phyloP scores from a whole-genome alignment of 2,113 vertebrate species.

The Podarcis raffonei region DNA sequence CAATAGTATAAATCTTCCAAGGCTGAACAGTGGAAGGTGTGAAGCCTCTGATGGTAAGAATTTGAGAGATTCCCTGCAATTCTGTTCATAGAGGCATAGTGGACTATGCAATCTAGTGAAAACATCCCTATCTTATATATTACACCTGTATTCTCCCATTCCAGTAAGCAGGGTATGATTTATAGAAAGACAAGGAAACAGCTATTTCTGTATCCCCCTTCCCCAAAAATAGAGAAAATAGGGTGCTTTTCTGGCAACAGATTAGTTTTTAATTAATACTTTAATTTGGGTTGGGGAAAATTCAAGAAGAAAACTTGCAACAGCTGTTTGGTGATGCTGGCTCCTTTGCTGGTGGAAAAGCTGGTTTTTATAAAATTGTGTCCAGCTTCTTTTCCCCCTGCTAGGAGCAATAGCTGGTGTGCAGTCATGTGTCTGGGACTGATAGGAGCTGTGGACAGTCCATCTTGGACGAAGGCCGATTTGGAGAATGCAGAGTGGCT shows the following conservation, averaged over 20 bases:
- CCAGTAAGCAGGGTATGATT: background rate
- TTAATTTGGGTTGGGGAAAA: background rate
- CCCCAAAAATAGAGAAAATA: background rate
- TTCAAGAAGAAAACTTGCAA: background rate
- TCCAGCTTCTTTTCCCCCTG: too few species aligned
- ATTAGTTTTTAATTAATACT: background rate
- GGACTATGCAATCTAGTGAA: background rate
- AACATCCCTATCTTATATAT: background rate
- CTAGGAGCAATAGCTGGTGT: background rate
- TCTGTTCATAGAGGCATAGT: background rate
- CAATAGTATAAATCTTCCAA: background rate
- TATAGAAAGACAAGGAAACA: background rate
- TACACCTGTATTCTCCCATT: background rate
- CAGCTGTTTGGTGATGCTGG: background rate
- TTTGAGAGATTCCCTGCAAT: background rate
- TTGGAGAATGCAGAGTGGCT: too few species aligned
- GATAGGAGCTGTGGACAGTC: too few species aligned
- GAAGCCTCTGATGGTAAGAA: background rate
- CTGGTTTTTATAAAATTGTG: background rate
- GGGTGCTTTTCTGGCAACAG: background rate
- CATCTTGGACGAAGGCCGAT: too few species aligned
- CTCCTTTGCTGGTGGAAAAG: background rate
- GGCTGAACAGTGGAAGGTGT: accelerated
- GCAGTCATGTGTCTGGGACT: too few species aligned
- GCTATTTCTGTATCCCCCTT: background rate